Evolutionary conservation across 1,140 invertebrate genomes (phyloP).

Genomic region (Ceratitis capitata): DNA sequence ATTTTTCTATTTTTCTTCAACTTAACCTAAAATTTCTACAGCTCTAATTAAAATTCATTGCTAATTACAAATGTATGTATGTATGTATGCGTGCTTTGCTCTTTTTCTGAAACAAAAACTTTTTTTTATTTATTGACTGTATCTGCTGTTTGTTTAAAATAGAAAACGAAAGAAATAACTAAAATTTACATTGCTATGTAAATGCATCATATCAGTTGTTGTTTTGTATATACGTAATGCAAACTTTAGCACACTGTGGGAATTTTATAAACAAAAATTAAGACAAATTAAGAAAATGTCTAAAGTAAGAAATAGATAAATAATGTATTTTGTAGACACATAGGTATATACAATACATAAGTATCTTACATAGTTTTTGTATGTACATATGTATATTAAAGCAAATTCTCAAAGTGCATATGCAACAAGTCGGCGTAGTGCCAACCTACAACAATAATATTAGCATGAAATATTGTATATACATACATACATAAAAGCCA

Average conservation of each 20-base stretch:
- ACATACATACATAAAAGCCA: too few relatives aligned
- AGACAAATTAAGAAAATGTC: not conserved
- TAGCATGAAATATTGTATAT: not conserved
- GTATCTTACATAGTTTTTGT: too few relatives aligned
- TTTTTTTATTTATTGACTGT: not conserved
- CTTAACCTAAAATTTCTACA: not conserved
- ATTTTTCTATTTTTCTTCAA: conserved; percentile 45
- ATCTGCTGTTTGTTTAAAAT: not conserved
- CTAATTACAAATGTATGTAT: not conserved
- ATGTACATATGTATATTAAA: not conserved
- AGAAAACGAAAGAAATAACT: not conserved
- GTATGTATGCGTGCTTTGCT: too few relatives aligned
- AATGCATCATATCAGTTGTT: not conserved
- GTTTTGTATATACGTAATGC: too few relatives aligned
- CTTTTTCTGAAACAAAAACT: not conserved
- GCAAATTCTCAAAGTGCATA: not conserved
- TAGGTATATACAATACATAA: too few relatives aligned
- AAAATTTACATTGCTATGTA: too few relatives aligned
- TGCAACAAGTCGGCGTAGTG: not conserved
- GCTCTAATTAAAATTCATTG: not conserved
- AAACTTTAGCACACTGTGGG: not conserved
- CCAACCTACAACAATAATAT: not conserved
- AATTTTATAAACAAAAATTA: not conserved
- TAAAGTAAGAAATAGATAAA: too few relatives aligned
- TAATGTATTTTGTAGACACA: not conserved